Evolutionary conservation across 2,113 vertebrate genomes (phyloP).

Genomic region (Notechis scutatus): DNA sequence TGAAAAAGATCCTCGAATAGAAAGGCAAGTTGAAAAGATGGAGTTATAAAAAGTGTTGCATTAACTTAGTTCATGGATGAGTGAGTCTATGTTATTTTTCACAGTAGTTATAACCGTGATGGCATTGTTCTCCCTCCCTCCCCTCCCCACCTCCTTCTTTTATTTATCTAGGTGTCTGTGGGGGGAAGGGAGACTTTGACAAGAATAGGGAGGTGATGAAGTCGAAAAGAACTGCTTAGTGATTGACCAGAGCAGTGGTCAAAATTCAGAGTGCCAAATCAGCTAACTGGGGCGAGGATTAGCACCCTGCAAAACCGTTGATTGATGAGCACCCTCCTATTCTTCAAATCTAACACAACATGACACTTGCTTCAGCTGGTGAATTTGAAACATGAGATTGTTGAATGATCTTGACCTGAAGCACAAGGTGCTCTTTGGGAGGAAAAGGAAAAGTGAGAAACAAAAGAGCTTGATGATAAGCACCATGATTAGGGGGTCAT

Average conservation of each 20-base stretch:
- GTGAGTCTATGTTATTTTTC: conserved; percentile 37
- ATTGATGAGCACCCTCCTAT: conserved; percentile 63
- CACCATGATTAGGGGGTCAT: conserved; percentile 48
- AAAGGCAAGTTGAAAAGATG: not conserved
- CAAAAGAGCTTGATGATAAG: conserved; percentile 50
- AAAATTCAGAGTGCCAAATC: conserved; percentile 64
- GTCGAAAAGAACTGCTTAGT: conserved; percentile 60
- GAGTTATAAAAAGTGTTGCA: not conserved
- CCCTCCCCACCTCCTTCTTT: conserved; percentile 22
- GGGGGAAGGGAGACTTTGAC: conserved; percentile 40
- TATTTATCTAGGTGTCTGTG: conserved; percentile 51
- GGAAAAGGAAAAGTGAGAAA: conserved; percentile 56
- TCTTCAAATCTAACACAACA: conserved; percentile 58
- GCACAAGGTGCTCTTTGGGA: conserved; percentile 34
- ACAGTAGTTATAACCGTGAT: conserved; percentile 26
- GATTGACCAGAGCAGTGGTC: conserved; percentile 69
- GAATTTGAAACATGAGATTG: conserved; percentile 48
- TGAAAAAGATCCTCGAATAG: not conserved
- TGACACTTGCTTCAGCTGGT: conserved; percentile 37
- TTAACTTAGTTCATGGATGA: conserved; percentile 29
- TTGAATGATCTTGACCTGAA: conserved; percentile 29
- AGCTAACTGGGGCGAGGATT: conserved; percentile 60
- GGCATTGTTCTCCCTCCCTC: conserved; percentile 19
- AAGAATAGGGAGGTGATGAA: conserved; percentile 71
- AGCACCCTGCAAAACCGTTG: conserved; percentile 56